Evolutionary conservation across 2,888 invertebrate species (phyloP), one percentile per base, ranked within the genome.

Genomic region (Resseliella maxima): DNA sequence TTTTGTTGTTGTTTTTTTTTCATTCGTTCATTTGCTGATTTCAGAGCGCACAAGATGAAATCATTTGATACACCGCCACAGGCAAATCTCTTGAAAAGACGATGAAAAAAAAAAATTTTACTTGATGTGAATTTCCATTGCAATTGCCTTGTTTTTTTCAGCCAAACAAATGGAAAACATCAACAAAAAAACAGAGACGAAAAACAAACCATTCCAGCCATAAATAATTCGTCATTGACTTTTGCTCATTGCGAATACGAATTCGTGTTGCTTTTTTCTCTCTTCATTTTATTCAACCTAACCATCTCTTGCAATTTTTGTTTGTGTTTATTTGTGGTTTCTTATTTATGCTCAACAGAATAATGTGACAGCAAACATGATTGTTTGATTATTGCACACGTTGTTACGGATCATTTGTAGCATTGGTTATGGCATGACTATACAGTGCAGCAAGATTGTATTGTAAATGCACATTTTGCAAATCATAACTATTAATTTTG

Each of bases 401-500:
- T 24, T 83, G 72, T 18, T 72, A 72, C 72, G 72, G 72, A 72
- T 72, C 72, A 72, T 72, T 72, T 72, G 72, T 72, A 31, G n/a
- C 35, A 72, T 72, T 72, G 72, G 72, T 72, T 72, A 72, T 72
- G 72, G 72, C 15, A 31, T n/a, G 3, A 18, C 15, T 12, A 72
- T 31, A 59, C 12, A 10, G 59, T 10, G 59, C 35, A 72, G 31
- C 15, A 18, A 31, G 18, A 6, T 8, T n/a, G 72, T 15, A 31
- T 72, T 72, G 15, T 35, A 59, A 24, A 15, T 72, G 36, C n/a
- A n/a, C 38, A 83, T 83, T 41, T 83, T 83, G 38, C 83, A 83
- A 83, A 83, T 83, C 83, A 83, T 83, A 83, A 83, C 83, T 83
- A 83, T 83, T 83, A 83, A 83, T 83, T n/a, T 83, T 36, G 83